Percentiles rank a stretch among this genome's conserved stretches.
These are phyloP conservation scores for Otus scops DNA, from an alignment of 2,797 vertebrate species.

Conservation along the genomic window DNA sequence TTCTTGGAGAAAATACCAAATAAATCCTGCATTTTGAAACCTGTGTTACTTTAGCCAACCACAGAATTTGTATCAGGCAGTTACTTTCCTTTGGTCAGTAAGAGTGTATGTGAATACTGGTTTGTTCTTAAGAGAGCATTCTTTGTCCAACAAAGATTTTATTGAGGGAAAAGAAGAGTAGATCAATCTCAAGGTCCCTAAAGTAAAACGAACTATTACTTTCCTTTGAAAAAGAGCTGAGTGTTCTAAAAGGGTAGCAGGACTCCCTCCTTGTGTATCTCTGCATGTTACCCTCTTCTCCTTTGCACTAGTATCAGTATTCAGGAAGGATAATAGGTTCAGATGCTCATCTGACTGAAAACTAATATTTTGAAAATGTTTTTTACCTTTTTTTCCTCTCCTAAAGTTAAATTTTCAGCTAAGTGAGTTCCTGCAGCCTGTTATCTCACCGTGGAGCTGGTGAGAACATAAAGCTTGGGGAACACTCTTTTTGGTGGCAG, in stretches of 20 bases:
- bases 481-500: not conserved
- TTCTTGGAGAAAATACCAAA: conserved; percentile 1
- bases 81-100: not conserved
- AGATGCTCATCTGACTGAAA: not conserved
- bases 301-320: not conserved
- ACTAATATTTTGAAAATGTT: not conserved
- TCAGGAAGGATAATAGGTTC: not conserved
- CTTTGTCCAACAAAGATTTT: not conserved
- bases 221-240: not conserved
- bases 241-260: not conserved
- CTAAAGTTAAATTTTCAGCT: not conserved
- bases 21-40: not conserved
- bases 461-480: not conserved
- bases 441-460: not conserved
- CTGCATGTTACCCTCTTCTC: not conserved
- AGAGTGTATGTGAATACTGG: not conserved
- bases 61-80: not conserved
- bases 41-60: not conserved
- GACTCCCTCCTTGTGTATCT: not conserved
- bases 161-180: not conserved
- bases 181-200: not conserved
- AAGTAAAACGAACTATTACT: not conserved
- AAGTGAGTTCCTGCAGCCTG: not conserved
- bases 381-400: not conserved
- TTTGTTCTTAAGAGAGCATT: not conserved